Evolutionary conservation across 2,797 vertebrate genomes (phyloP), one percentile per base, ranked within the genome.

Genomic region (Platalea minor): DNA sequence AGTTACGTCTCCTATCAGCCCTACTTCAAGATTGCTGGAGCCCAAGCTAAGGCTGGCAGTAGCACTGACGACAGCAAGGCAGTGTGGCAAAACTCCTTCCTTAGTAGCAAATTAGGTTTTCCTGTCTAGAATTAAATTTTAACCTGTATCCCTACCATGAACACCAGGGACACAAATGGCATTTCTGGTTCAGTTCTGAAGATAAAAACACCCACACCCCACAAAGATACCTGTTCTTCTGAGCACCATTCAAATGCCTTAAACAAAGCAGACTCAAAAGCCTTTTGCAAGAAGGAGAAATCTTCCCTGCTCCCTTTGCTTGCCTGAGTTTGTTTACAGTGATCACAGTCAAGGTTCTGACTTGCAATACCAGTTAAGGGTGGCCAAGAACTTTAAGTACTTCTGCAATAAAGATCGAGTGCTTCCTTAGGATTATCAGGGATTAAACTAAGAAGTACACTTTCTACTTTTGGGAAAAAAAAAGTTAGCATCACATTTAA

Each of bases 101-200:
- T 61, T 4, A 6, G 8, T 3, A 17, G 3, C 7, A 46, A n/a
- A 11, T 9, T 53, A 7, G 0, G 16, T 17, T 43, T 54, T 63
- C 31, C 37, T 31, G 7, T 6, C 10, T 2, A 5, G 43, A 43
- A 17, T 76, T 91, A 83, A 51, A 4, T 21, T 65, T 87, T 89
- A 95, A 88, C 72, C 43, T 35, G 11, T 10, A 26, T 18, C 65
- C 14, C 35, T 54, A 45, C 28, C 33, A 65, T 6, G 2, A 67
- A 35, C 24, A 75, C 23, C 29, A 82, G 7, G 28, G 25, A 8
- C 43, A 68, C 25, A 64, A 82, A 16, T 2, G 1, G 3, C 11
- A 14, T 13, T 20, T 53, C 37, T 64, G 23, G 16, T 18, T 88
- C 56, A n/a, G 23, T 31, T 72, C 35, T 82, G 19, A 75, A 57